Percentiles rank a stretch among this genome's conserved stretches.
These are phyloP conservation scores for Chanos chanos DNA, from an alignment of 2,797 vertebrate genomes.

Conservation along the genomic window DNA sequence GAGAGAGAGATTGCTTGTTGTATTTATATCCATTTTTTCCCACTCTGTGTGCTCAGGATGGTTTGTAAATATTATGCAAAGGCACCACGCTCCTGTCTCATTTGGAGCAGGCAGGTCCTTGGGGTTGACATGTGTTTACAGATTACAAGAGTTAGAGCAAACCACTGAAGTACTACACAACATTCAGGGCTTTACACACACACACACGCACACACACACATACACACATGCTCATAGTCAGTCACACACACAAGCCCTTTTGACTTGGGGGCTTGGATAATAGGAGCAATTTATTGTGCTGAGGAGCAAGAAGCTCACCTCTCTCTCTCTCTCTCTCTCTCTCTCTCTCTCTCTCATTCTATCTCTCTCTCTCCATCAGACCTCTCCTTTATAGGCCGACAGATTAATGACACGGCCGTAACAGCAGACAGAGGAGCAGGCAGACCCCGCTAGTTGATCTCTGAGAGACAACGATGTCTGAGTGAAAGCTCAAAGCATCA, in stretches of 20 bases:
- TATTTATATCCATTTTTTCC: too few relatives aligned
- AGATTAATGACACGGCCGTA: slow-evolving; percentile 28
- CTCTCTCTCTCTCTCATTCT: not conserved
- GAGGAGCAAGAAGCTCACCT: slow-evolving; percentile 52
- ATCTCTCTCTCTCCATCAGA: not conserved
- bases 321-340: slow-evolving; percentile 57
- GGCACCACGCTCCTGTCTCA: slow-evolving; percentile 38
- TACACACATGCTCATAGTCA: slow-evolving; percentile 7
- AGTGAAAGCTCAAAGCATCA: slow-evolving; percentile 25
- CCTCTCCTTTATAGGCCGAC: too few relatives aligned
- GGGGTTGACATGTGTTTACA: slow-evolving; percentile 45
- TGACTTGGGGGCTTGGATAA: slow-evolving; percentile 62
- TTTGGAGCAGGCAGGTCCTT: slow-evolving; percentile 45
- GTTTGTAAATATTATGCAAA: too few relatives aligned
- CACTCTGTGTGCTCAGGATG: too few relatives aligned
- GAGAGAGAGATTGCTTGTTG: not conserved
- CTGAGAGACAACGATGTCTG: slow-evolving; percentile 11
- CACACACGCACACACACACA: slow-evolving; percentile 36
- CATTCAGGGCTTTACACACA: slow-evolving; percentile 14
- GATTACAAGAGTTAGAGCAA: slow-evolving; percentile 51
- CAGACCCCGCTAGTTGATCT: slow-evolving; percentile 38
- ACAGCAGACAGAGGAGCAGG: slow-evolving; percentile 10
- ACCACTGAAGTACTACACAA: slow-evolving; percentile 31
- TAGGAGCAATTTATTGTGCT: slow-evolving; percentile 74
- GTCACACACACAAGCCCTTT: slow-evolving; percentile 23